Conservation (phyloP, 2,797 vertebrate species). For the Tarsius wallacei region DNA sequence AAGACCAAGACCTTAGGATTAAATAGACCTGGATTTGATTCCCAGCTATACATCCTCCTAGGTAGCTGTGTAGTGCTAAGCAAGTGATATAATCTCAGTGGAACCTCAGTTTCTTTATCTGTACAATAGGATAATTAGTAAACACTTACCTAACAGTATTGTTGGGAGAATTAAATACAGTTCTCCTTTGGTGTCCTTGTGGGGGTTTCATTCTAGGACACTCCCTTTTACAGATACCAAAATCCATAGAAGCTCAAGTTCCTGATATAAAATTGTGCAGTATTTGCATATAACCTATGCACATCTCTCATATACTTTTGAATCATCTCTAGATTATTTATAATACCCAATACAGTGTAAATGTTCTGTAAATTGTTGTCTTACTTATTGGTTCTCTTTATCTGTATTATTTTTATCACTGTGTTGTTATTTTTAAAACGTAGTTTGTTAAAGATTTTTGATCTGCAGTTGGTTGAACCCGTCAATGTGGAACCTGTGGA, state of each 20-base stretch:
- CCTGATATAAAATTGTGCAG: background rate
- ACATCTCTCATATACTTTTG: background rate
- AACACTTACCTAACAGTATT: background rate
- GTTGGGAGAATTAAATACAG: conserved; percentile 17
- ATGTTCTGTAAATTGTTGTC: background rate
- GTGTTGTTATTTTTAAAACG: background rate
- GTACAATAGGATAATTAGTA: background rate
- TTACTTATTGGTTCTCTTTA: background rate
- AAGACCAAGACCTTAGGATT: background rate
- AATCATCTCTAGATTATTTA: background rate
- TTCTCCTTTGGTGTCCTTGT: background rate
- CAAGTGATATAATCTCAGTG: background rate
- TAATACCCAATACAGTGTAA: background rate
- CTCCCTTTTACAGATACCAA: background rate
- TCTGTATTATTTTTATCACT: background rate
- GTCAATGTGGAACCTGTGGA: background rate
- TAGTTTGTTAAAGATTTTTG: background rate
- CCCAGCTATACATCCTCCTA: background rate
- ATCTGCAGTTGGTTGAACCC: background rate
- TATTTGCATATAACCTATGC: background rate
- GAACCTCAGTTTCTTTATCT: background rate
- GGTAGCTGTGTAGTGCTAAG: background rate
- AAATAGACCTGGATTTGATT: background rate
- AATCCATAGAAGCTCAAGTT: background rate
- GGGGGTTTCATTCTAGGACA: background rate